These are phyloP conservation scores for Girardinus metallicus DNA, from an alignment of 2,797 vertebrate genomes.

Conservation along the genomic window DNA sequence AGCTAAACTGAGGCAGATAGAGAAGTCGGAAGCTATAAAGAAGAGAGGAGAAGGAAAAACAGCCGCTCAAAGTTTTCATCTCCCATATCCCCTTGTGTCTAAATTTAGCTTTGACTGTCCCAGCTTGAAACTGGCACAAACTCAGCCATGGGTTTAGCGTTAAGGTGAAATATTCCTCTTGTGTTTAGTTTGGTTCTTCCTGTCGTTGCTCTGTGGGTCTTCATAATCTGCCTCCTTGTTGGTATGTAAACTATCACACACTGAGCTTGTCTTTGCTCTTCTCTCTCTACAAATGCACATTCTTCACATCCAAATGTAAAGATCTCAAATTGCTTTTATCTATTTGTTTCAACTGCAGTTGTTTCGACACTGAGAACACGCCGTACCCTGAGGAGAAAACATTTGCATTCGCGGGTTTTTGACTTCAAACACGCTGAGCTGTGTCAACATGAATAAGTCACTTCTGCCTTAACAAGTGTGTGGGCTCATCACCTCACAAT, in stretches of 20 bases:
- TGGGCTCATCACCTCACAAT: constrained; percentile 56
- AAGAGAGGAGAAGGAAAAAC: constrained; percentile 41
- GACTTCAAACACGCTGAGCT: not conserved
- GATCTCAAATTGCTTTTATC: constrained; percentile 1
- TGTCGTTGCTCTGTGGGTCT: constrained; percentile 46
- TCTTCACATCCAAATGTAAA: constrained; percentile 9
- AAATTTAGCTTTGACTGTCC: constrained; percentile 42
- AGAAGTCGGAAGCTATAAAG: constrained; percentile 10
- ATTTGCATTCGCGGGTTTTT: not conserved
- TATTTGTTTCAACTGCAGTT: not conserved
- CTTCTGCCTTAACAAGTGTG: constrained; percentile 41
- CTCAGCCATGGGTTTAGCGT: constrained; percentile 48
- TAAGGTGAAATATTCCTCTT: constrained; percentile 58
- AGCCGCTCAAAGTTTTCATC: constrained; percentile 21
- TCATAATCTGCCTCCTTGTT: constrained; percentile 48
- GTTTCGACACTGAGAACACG: constrained; percentile 9
- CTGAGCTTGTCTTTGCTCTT: constrained; percentile 12
- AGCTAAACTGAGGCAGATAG: constrained; percentile 16
- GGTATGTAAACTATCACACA: constrained; percentile 57
- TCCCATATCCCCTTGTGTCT: constrained; percentile 30
- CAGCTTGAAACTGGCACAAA: constrained; percentile 21
- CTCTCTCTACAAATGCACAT: constrained; percentile 4
- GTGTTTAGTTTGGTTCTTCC: constrained; percentile 64
- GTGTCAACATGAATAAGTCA: constrained; percentile 23
- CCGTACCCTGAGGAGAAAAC: constrained; percentile 1